Conservation (phyloP, 2,888 invertebrate species). For the Mycalesis mineus region DNA sequence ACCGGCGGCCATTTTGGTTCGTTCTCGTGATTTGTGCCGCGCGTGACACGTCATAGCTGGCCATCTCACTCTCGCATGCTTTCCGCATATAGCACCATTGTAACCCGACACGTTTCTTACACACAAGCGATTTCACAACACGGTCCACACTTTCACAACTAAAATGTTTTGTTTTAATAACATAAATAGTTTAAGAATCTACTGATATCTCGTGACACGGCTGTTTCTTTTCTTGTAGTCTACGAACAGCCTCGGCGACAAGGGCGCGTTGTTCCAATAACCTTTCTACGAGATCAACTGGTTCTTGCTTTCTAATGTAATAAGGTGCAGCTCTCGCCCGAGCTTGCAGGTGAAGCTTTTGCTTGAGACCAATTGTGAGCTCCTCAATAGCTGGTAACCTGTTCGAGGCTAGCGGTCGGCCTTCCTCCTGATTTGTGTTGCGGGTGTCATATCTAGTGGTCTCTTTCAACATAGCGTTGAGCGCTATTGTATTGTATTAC, state of each 20-base stretch:
- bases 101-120: constrained; percentile 77
- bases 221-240: constrained; percentile 74
- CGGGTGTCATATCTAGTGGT: constrained; percentile 63
- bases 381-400: constrained; percentile 71
- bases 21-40: constrained; percentile 74
- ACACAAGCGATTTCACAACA: constrained; percentile 78
- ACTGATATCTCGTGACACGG: constrained; percentile 72
- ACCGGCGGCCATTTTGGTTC: constrained; percentile 75
- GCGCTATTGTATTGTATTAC: constrained; percentile 37
- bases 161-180: constrained; percentile 68
- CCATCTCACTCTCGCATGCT: constrained; percentile 69
- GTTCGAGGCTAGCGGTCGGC: constrained; percentile 55
- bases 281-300: constrained; percentile 71
- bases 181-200: constrained; percentile 67
- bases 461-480: constrained; percentile 67
- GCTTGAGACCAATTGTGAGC: constrained; percentile 72
- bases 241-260: constrained; percentile 74
- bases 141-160: constrained; percentile 76
- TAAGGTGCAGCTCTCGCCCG: constrained; percentile 73
- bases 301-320: constrained; percentile 76
- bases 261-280: constrained; percentile 73
- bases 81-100: constrained; percentile 79
- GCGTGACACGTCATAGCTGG: constrained; percentile 72
- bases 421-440: constrained; percentile 45
- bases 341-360: constrained; percentile 74